These are phyloP conservation scores for Chironomus striatipennis DNA, from an alignment of 1,140 invertebrate genomes.

Conservation along the genomic window DNA sequence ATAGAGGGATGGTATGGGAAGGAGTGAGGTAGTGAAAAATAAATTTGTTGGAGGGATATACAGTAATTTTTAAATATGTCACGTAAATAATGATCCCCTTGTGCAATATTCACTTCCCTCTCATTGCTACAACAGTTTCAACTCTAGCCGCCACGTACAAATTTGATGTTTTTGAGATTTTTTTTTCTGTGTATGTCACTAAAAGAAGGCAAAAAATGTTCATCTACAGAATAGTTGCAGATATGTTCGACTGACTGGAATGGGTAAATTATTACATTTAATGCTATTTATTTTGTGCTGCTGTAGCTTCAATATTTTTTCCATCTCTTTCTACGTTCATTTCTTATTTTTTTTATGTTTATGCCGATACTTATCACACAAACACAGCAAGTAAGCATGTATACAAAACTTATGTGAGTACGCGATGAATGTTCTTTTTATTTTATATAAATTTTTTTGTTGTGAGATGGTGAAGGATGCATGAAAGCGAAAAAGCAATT, in stretches of 20 bases:
- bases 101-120: slow-evolving; percentile 27
- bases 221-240: too few species aligned
- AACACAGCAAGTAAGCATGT: neutral
- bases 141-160: slow-evolving; percentile 15
- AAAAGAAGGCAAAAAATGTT: too few species aligned
- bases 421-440: neutral
- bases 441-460: too few species aligned
- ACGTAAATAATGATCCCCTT: slow-evolving; percentile 27
- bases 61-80: slow-evolving; percentile 27
- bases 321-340: too few species aligned
- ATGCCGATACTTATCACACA: slow-evolving; percentile 12
- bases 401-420: neutral
- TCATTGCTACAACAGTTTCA: too few species aligned
- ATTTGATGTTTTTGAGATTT: slow-evolving; percentile 5
- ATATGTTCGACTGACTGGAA: too few species aligned
- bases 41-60: neutral
- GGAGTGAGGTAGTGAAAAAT: neutral
- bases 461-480: neutral
- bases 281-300: neutral
- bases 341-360: neutral
- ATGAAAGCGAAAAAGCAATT: neutral
- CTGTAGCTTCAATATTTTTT: neutral
- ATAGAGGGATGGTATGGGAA: too few species aligned
- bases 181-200: slow-evolving; percentile 17
- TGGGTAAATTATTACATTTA: neutral